Evolutionary conservation across 2,113 vertebrate genomes (phyloP), one percentile per base, ranked within the genome.

Genomic region (Chionodraco myersi): DNA sequence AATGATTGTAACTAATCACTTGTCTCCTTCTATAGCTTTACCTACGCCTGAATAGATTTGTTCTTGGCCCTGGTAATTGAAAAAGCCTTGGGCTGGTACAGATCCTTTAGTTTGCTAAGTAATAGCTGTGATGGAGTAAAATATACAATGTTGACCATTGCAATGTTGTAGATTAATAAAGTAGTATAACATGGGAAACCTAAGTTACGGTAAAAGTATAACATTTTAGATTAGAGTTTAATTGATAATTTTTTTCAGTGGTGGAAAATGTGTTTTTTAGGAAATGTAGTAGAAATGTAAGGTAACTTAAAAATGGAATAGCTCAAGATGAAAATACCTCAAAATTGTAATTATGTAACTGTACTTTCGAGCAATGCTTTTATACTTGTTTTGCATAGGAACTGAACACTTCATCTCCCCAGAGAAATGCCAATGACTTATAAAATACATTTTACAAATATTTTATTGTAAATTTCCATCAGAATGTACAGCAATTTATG

Each of bases 381-480:
- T 30, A 30, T 30, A 30, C 30, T 26, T 30, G 30, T 30, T 30
- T 30, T 30, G 30, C 30, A 5, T 47, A n/a, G 47, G 41, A 21
- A 7, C 8, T 57, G 15, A 82, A 59, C 75, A 74, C 61, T 6
- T 2, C 41, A 5, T 52, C 16, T 52, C 59, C 23, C 48, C 34
- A 64, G 14, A 70, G 23, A 52, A 6, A 56, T 5, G 21, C 75
- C 72, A 80, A 57, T 48, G 44, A 62, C 45, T 45, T 18, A 63
- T 56, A 57, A 41, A 41, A 70, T 16, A 77, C 63, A 75, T 87
- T 91, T 92, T 88, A 78, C 83, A 91, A 92, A 89, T 88, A 91
- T 85, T 94, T 94, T 93, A 93, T 87, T 94, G 91, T 91, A 93
- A 92, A 90, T 85, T 86, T 89, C 75, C 75, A 91, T 88, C 75